Conservation (phyloP, 37 sponge, comb jelly and placozoan genomes). For the Geodia barretti region DNA sequence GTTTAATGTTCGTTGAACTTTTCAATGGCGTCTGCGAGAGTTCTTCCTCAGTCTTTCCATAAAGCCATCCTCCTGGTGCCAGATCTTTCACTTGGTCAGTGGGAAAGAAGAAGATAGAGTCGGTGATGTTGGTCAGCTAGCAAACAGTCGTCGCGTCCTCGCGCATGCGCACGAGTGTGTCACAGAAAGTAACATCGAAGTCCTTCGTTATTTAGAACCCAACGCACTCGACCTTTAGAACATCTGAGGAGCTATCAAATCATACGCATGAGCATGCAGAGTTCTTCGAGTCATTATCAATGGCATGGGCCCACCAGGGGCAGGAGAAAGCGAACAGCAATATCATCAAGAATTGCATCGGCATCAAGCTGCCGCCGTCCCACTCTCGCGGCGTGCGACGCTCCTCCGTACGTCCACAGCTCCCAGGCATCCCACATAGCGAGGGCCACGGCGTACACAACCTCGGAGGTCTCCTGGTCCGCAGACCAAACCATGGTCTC, state of each 20-base stretch:
- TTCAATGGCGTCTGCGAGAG: not conserved
- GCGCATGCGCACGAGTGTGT: no score
- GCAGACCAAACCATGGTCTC: slow-evolving; percentile 69
- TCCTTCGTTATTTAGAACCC: no score
- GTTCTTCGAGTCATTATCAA: slow-evolving; percentile 60
- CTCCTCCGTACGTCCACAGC: slow-evolving; percentile 73
- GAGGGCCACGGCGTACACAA: slow-evolving; percentile 44
- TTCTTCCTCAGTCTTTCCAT: not conserved
- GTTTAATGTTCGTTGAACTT: no score
- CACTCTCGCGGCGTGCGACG: slow-evolving; percentile 92
- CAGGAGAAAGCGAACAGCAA: slow-evolving; percentile 95
- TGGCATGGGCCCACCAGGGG: slow-evolving; percentile 81
- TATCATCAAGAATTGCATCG: slow-evolving; percentile 58
- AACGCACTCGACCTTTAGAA: no score
- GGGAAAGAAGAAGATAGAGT: no score
- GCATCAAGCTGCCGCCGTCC: slow-evolving; percentile 61
- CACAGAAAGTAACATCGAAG: no score
- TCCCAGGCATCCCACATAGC: slow-evolving; percentile 52
- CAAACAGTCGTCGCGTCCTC: no score
- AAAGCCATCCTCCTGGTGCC: no score
- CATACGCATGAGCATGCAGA: no score
- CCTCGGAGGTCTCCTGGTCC: slow-evolving; percentile 65
- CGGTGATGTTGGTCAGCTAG: no score
- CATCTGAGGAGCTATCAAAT: no score
- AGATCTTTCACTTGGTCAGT: no score